phyloP scores from a whole-genome alignment of 2,113 vertebrate genomes.

The Channa maculata region DNA sequence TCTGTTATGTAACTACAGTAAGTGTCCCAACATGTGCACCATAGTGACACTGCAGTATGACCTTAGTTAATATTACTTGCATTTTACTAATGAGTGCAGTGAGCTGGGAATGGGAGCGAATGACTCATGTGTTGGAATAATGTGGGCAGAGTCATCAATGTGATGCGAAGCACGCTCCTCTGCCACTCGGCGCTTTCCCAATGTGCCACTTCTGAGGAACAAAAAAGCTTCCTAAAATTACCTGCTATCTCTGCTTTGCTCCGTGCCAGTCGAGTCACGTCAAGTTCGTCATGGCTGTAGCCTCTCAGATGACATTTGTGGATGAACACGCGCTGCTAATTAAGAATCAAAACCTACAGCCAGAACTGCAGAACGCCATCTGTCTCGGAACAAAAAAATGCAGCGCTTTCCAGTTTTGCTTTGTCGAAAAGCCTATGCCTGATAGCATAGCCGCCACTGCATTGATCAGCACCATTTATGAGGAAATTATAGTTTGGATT shows the following conservation, averaged over 20 bases:
- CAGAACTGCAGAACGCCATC: slow-evolving; percentile 11
- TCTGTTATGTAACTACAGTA: background rate
- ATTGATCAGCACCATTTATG: slow-evolving; percentile 17
- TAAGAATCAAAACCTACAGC: slow-evolving; percentile 1
- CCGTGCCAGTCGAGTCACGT: slow-evolving; percentile 4
- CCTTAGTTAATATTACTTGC: background rate
- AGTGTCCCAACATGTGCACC: background rate
- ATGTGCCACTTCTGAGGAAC: background rate
- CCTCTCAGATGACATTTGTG: slow-evolving; percentile 11
- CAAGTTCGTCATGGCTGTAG: background rate
- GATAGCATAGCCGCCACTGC: background rate
- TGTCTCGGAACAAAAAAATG: background rate
- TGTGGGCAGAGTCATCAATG: background rate
- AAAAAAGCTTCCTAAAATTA: slow-evolving; percentile 13
- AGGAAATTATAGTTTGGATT: slow-evolving; percentile 24
- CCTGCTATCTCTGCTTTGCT: background rate
- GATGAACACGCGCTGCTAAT: slow-evolving; percentile 6
- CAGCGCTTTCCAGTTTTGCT: background rate
- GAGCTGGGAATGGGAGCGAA: slow-evolving; percentile 4
- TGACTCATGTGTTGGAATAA: slow-evolving; percentile 36
- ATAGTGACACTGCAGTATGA: background rate
- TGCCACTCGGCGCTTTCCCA: slow-evolving; percentile 5
- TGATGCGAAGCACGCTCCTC: background rate
- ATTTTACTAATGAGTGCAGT: slow-evolving; percentile 33
- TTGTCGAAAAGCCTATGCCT: background rate